These are phyloP conservation scores for Caenorhabditis sp. DNA, from an alignment of 2,888 invertebrate species.

Conservation along the genomic window DNA sequence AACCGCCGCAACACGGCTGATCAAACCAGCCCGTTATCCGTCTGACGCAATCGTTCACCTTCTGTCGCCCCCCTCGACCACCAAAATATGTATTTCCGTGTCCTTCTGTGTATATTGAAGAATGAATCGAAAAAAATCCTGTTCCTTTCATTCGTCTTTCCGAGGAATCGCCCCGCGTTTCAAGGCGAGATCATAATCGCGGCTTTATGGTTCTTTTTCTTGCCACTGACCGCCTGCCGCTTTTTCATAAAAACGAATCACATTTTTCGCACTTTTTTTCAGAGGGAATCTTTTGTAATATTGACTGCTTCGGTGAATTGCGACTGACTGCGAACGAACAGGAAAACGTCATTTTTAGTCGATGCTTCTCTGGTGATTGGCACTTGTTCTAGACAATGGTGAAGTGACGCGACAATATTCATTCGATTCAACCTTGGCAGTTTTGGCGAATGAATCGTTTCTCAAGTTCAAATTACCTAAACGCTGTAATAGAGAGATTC, in stretches of 20 bases:
- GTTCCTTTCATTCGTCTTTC: slow-evolving; percentile 25
- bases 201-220: slow-evolving; percentile 4
- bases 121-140: slow-evolving; percentile 46
- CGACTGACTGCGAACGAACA: too few relatives aligned
- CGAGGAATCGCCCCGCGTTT: slow-evolving; percentile 8
- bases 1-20: too few relatives aligned
- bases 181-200: background rate
- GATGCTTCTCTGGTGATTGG: slow-evolving; percentile 32
- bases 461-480: too few relatives aligned
- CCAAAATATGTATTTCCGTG: too few relatives aligned
- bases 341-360: background rate
- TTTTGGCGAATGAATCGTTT: too few relatives aligned
- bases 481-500: too few relatives aligned
- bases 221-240: background rate
- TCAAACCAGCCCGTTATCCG: slow-evolving; percentile 36
- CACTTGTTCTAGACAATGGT: background rate
- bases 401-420: background rate
- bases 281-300: too few relatives aligned
- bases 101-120: too few relatives aligned
- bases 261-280: too few relatives aligned
- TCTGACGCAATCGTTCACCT: slow-evolving; percentile 29
- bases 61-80: background rate
- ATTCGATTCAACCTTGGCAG: too few relatives aligned
- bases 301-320: too few relatives aligned
- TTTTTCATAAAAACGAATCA: background rate